phyloP scores from a whole-genome alignment of 1,140 invertebrate genomes.

The Aphaenogaster ashmeadi region DNA sequence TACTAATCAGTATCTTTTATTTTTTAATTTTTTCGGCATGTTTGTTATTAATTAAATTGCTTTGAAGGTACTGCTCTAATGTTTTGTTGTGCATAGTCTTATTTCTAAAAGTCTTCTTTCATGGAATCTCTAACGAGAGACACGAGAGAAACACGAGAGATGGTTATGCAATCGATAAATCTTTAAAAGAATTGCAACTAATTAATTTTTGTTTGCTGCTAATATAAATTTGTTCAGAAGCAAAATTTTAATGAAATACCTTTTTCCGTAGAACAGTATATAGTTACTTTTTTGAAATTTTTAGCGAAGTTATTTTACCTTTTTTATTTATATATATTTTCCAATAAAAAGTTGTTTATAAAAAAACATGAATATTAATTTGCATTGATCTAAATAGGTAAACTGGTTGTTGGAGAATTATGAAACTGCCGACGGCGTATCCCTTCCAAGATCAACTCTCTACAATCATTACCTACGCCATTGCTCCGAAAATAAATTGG shows the following conservation, averaged over 20 bases:
- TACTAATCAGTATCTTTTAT: slow-evolving; percentile 72
- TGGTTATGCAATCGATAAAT: slow-evolving; percentile 5
- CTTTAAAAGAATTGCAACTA: background rate
- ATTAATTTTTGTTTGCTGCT: background rate
- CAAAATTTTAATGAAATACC: slow-evolving; percentile 11
- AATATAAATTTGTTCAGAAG: slow-evolving; percentile 8
- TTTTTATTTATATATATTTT: slow-evolving; percentile 5
- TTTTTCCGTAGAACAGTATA: background rate
- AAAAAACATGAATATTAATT: slow-evolving; percentile 38
- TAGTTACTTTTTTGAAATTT: background rate
- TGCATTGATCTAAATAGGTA: slow-evolving; percentile 89
- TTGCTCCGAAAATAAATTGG: slow-evolving; percentile 97
- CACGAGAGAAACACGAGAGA: background rate
- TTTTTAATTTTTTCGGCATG: slow-evolving; percentile 45
- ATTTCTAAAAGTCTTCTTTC: background rate
- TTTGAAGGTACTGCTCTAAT: slow-evolving; percentile 47
- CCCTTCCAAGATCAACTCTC: slow-evolving; percentile 97
- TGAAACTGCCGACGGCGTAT: slow-evolving; percentile 99
- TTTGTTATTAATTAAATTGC: slow-evolving; percentile 40
- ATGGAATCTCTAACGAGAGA: background rate
- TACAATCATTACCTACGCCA: slow-evolving; percentile 99
- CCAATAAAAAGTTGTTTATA: background rate
- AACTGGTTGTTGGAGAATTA: slow-evolving; percentile 99
- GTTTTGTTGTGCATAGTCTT: slow-evolving; percentile 15
- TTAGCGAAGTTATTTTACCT: background rate